Conservation (phyloP, 2,888 invertebrate species). For the Halictus quadricinctus region DNA sequence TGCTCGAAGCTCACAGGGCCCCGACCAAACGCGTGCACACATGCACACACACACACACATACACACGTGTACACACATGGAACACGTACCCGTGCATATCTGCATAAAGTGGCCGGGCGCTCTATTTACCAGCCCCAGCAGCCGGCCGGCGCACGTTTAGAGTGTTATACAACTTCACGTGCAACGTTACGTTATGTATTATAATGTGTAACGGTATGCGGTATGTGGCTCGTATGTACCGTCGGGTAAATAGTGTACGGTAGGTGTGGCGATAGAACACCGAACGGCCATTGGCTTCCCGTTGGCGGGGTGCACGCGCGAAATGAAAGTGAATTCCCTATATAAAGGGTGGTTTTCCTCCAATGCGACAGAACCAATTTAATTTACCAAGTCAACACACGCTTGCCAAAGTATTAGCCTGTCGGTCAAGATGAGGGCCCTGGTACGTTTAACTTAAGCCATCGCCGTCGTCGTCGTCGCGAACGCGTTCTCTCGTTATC, state of each 20-base stretch:
- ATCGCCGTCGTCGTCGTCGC: not conserved
- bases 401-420: conserved; percentile 68
- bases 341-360: conserved; percentile 81
- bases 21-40: not conserved
- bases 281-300: conserved; percentile 73
- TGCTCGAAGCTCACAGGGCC: not conserved
- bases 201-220: conserved; percentile 72
- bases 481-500: not conserved
- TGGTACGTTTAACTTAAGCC: conserved; percentile 79
- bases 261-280: conserved; percentile 80
- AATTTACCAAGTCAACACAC: conserved; percentile 68
- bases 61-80: not conserved
- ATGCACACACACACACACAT: too few species aligned
- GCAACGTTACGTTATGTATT: conserved; percentile 76
- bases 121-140: conserved; percentile 67
- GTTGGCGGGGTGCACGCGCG: conserved; percentile 77
- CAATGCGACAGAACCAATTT: conserved; percentile 76
- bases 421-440: conserved; percentile 76
- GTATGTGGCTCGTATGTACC: conserved; percentile 34
- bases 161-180: conserved; percentile 77
- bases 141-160: conserved; percentile 68
- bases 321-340: conserved; percentile 82
- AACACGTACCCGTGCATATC: conserved; percentile 39
- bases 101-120: conserved; percentile 64
- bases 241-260: conserved; percentile 73